Evolutionary conservation across 2,888 invertebrate genomes (phyloP).

Genomic region (Autographa gamma): DNA sequence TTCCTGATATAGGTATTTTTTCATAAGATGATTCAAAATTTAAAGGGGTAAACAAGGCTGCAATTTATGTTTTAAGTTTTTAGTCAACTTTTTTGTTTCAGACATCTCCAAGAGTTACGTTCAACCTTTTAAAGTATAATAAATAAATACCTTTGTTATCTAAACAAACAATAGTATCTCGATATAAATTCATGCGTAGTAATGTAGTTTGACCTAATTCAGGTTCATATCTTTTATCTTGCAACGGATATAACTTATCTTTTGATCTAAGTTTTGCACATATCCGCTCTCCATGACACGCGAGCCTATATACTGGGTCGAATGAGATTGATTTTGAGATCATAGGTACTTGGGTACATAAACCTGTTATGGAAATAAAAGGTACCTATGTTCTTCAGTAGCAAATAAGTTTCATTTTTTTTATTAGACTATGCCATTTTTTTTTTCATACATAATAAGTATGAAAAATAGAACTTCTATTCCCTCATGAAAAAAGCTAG

Average conservation of each 20-base stretch:
- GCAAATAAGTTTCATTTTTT: too few relatives aligned
- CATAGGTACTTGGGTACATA: not conserved
- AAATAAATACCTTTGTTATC: not conserved
- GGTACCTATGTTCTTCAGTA: not conserved
- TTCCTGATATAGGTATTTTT: too few relatives aligned
- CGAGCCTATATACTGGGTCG: conserved; percentile 39
- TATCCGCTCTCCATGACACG: conserved; percentile 43
- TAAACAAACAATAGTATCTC: conserved; percentile 2
- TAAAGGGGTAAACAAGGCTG: too few relatives aligned
- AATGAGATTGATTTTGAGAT: conserved; percentile 1
- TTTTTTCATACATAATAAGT: too few relatives aligned
- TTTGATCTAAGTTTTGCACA: conserved; percentile 37
- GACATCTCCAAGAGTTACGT: not conserved
- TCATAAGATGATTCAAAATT: too few relatives aligned
- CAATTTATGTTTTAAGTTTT: too few relatives aligned
- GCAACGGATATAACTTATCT: conserved; percentile 41
- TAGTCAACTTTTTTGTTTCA: not conserved
- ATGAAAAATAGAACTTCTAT: too few relatives aligned
- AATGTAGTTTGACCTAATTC: conserved; percentile 26
- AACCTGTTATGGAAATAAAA: not conserved
- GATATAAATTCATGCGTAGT: conserved; percentile 6
- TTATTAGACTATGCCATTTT: too few relatives aligned
- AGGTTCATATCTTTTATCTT: conserved; percentile 43
- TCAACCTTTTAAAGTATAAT: not conserved
- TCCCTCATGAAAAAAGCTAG: too few relatives aligned